These are phyloP conservation scores for Ochropleura leucogaster DNA, from an alignment of 2,888 invertebrate genomes.

Conservation along the genomic window DNA sequence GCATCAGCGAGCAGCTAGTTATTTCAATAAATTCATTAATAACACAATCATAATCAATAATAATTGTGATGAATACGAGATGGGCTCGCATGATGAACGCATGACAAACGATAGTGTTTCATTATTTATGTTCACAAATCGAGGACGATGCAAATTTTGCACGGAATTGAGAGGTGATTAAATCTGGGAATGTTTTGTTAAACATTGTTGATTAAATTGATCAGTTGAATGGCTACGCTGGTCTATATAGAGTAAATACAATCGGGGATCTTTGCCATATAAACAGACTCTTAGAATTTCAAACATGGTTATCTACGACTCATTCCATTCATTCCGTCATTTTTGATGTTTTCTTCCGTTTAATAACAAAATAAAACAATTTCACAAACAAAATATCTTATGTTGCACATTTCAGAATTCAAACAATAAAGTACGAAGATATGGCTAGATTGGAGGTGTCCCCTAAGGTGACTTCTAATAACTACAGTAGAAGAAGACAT, in stretches of 20 bases:
- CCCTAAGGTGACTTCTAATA: background rate
- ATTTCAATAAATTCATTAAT: slow-evolving; percentile 64
- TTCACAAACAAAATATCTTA: background rate
- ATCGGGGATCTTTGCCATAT: slow-evolving; percentile 21
- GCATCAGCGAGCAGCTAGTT: slow-evolving; percentile 52
- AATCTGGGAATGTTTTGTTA: slow-evolving; percentile 35
- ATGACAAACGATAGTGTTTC: slow-evolving; percentile 35
- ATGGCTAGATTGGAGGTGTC: background rate
- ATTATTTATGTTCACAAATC: slow-evolving; percentile 38
- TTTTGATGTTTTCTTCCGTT: too few species aligned
- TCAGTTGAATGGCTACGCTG: slow-evolving; percentile 29
- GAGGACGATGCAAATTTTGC: slow-evolving; percentile 25
- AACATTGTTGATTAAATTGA: slow-evolving; percentile 41
- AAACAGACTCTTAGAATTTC: slow-evolving; percentile 19
- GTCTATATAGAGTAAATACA: slow-evolving; percentile 21
- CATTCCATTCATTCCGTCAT: too few species aligned
- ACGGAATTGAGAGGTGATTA: slow-evolving; percentile 31
- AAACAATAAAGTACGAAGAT: background rate
- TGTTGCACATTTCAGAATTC: background rate
- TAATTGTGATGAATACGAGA: slow-evolving; percentile 62
- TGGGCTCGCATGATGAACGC: slow-evolving; percentile 50
- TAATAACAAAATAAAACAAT: background rate
- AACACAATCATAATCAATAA: slow-evolving; percentile 59
- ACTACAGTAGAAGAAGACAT: background rate
- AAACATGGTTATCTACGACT: background rate